Conservation (phyloP, 23 tunicate genomes). For the Corella eumyota region DNA sequence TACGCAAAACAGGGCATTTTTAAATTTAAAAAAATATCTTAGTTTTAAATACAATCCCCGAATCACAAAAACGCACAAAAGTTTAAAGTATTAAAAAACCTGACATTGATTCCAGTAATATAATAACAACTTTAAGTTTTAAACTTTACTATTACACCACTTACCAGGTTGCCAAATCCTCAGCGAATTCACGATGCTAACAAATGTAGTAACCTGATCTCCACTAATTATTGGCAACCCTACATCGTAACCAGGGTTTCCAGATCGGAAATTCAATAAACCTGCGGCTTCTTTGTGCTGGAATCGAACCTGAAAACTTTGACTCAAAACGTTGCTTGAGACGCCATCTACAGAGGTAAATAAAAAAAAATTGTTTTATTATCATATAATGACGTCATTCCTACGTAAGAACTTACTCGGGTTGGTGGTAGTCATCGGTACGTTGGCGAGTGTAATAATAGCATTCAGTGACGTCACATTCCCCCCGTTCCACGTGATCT, state of each 20-base stretch:
- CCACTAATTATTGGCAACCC: conserved; percentile 70
- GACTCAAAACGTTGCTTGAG: conserved; percentile 44
- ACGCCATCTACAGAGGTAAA: conserved; percentile 3
- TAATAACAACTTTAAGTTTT: too few species aligned
- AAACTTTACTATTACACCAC: too few species aligned
- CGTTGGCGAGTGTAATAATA: conserved; percentile 32
- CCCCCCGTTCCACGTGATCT: conserved; percentile 41
- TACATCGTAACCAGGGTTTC: conserved; percentile 66
- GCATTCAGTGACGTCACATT: conserved; percentile 13
- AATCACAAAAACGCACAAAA: too few species aligned
- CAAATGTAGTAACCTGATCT: neutral
- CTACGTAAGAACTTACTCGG: conserved; percentile 11
- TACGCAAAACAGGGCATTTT: too few species aligned
- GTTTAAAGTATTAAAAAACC: too few species aligned
- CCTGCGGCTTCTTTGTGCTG: too few species aligned
- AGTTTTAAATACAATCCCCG: too few species aligned
- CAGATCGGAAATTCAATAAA: conserved; percentile 12
- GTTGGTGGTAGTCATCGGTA: conserved; percentile 14
- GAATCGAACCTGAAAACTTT: conserved; percentile 27
- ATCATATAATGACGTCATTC: too few species aligned
- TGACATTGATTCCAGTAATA: too few species aligned
- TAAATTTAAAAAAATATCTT: too few species aligned
- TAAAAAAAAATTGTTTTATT: too few species aligned
- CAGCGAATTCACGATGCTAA: conserved; percentile 4
- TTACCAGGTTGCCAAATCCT: conserved; percentile 52